Conservation (phyloP, 2,888 invertebrate species). For the Anaspis maculata region DNA sequence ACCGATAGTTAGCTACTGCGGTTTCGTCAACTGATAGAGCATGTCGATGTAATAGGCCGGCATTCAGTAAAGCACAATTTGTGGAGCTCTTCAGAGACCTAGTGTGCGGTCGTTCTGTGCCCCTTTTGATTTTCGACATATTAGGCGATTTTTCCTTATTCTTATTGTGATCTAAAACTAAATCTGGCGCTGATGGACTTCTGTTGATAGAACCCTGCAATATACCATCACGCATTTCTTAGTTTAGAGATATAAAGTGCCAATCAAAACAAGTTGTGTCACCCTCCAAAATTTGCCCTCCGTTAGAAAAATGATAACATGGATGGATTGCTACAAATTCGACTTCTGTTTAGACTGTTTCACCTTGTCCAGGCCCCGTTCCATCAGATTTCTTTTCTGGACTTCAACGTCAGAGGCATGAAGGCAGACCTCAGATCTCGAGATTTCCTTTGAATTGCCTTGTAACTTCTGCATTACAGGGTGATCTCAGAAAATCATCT, state of each 20-base stretch:
- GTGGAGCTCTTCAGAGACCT: conserved; percentile 31
- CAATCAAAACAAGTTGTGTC: background rate
- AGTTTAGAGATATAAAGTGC: background rate
- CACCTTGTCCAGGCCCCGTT: too few relatives aligned
- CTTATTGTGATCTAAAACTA: conserved; percentile 37
- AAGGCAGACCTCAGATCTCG: too few relatives aligned
- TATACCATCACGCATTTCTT: background rate
- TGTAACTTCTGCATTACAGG: too few relatives aligned
- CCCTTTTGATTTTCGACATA: conserved; percentile 14
- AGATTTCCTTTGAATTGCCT: too few relatives aligned
- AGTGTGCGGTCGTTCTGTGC: conserved; percentile 17
- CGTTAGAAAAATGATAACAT: too few relatives aligned
- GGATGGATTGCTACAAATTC: too few relatives aligned
- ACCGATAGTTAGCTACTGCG: conserved; percentile 48
- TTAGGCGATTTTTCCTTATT: conserved; percentile 26
- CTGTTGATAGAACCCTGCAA: conserved; percentile 37
- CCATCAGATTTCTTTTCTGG: too few relatives aligned
- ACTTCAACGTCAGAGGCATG: too few relatives aligned
- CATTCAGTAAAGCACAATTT: conserved; percentile 52
- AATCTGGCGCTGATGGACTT: conserved; percentile 55
- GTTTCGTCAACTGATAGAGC: conserved; percentile 73
- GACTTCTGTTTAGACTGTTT: too few relatives aligned
- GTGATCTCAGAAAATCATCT: too few relatives aligned
- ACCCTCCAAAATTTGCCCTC: background rate
- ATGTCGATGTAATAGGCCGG: conserved; percentile 63